Evolutionary conservation across 1,140 invertebrate species (phyloP).

Genomic region (Camponotus vicinus): DNA sequence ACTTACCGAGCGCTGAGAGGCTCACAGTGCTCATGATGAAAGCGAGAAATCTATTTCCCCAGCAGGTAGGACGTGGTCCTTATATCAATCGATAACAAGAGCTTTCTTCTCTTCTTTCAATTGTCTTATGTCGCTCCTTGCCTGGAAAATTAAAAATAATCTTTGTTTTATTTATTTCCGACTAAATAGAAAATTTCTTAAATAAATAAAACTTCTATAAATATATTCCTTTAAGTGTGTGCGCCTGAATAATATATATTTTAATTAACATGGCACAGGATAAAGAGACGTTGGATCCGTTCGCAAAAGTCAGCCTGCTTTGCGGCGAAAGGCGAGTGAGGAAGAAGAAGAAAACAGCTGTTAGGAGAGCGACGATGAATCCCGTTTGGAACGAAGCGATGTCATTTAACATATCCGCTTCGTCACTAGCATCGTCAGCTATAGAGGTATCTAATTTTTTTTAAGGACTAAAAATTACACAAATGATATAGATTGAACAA

Average conservation of each 20-base stretch:
- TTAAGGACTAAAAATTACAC: not conserved
- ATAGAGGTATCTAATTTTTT: slow-evolving; percentile 89
- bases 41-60: slow-evolving; percentile 92
- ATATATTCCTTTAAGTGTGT: not conserved
- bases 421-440: slow-evolving; percentile 89
- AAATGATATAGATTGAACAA: not conserved
- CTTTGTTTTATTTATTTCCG: not conserved
- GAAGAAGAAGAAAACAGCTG: slow-evolving; percentile 97
- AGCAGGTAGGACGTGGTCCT: slow-evolving; percentile 82
- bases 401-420: slow-evolving; percentile 94
- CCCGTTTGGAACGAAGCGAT: slow-evolving; percentile 98
- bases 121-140: not conserved
- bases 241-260: slow-evolving; percentile 1
- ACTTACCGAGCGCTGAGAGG: slow-evolving; percentile 94
- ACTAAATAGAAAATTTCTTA: not conserved
- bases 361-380: slow-evolving; percentile 94
- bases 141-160: not conserved
- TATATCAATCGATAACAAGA: not conserved
- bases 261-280: slow-evolving; percentile 68
- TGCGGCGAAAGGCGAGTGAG: slow-evolving; percentile 95
- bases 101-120: not conserved
- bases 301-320: slow-evolving; percentile 96
- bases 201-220: not conserved
- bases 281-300: slow-evolving; percentile 90
- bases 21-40: slow-evolving; percentile 94